Percentiles rank a stretch among this genome's conserved stretches.
Evolutionary conservation across 2,113 vertebrate genomes (phyloP).

Genomic region (Capreolus pygargus): DNA sequence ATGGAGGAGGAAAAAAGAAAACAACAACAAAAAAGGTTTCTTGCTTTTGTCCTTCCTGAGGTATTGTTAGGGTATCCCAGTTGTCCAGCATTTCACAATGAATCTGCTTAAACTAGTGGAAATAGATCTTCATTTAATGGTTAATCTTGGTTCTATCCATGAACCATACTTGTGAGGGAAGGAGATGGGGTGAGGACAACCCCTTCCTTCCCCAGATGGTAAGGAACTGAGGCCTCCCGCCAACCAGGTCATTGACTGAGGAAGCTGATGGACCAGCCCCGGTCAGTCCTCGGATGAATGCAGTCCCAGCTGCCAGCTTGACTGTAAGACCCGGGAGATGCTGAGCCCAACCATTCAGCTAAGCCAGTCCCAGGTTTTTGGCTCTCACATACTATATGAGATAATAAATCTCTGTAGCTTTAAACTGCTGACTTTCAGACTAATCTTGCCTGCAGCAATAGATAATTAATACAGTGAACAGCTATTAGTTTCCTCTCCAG

Average conservation of each 20-base stretch:
- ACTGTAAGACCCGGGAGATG: too few relatives aligned
- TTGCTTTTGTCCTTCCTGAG: not conserved
- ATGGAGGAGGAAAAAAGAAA: too few relatives aligned
- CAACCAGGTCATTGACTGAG: not conserved
- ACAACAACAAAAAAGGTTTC: not conserved
- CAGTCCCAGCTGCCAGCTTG: not conserved
- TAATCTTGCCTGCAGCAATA: not conserved
- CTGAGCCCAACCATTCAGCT: not conserved
- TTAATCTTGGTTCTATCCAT: not conserved
- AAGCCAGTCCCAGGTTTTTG: not conserved
- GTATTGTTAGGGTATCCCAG: not conserved
- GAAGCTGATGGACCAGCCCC: not conserved
- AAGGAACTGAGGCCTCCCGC: not conserved
- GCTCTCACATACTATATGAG: not conserved
- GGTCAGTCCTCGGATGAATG: not conserved
- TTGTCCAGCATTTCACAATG: not conserved
- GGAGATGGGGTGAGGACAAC: rapidly evolving
- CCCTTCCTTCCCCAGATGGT: not conserved
- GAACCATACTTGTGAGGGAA: not conserved
- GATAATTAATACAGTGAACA: too few relatives aligned
- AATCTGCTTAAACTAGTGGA: not conserved
- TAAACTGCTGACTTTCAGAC: not conserved
- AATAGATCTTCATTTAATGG: not conserved
- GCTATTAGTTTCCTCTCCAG: not conserved
- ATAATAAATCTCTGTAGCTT: not conserved